Evolutionary conservation across 1,140 invertebrate genomes (phyloP), one percentile per base, ranked within the genome.

Genomic region (Drosophila kikkawai): DNA sequence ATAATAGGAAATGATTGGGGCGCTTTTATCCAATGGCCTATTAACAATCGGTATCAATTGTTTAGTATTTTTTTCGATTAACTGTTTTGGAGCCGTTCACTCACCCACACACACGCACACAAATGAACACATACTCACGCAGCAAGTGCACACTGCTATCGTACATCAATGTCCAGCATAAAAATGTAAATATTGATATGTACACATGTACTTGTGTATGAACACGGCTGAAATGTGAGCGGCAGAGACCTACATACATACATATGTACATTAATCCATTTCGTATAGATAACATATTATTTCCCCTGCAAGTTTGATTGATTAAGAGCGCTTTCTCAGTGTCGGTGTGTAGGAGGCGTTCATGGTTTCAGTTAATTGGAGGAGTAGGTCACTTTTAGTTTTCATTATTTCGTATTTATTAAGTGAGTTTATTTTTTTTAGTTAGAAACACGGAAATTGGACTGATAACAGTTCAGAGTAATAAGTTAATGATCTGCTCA

Each of bases 1-100:
- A 80, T 82, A 78, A 64, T 79, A 67, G 71, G 68, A 78, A 74
- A 56, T 79, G 55, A 76, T 68, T 60, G 61, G 53, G 48, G 75
- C 48, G 56, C 55, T 19, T 59, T 76, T 57, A 68, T 77, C 53
- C 53, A 37, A 77, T 60, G 53, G 53, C 51, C 42, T 57, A 58
- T 77, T 77, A 77, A 77, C 42, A 69, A 77, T 69, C 65, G 67
- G 67, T 70, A 70, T 70, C 67, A 70, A 68, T 70, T 70, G 63
- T 70, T 47, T 68, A 67, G 64, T 70, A 68, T 70, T 69, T 69
- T 63, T 70, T 70, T 51, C 67, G 34, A 70, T 70, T 50, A 68
- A 69, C 48, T 66, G 44, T 7, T 67, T 37, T n/a, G 22, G 22
- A 70, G 63, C 32, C 48, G 45, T 39, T 68, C 39, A 32, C 63